Conservation (phyloP, 2,113 vertebrate species). For the Anarrhichthys ocellatus region DNA sequence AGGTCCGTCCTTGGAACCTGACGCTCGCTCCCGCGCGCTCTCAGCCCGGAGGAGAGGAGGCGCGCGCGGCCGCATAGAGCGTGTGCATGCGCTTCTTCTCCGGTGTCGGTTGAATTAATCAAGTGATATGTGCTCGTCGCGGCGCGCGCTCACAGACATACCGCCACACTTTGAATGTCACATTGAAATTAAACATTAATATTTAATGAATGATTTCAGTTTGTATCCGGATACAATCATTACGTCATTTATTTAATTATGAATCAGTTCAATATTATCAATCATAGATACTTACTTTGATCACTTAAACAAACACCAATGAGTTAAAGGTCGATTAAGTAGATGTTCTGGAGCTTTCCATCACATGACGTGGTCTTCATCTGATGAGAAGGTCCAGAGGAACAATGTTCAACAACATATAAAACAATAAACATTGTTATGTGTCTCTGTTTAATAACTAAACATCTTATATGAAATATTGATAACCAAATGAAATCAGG, state of each 20-base stretch:
- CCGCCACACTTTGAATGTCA: constrained; percentile 2
- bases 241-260: background rate
- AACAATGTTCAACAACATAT: too few species aligned
- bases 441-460: too few species aligned
- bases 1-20: constrained; percentile 81
- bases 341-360: too few species aligned
- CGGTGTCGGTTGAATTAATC: constrained; percentile 20
- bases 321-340: background rate
- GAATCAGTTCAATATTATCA: background rate
- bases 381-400: too few species aligned
- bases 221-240: background rate
- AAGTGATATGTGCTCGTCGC: background rate
- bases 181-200: background rate
- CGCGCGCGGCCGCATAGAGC: constrained; percentile 56
- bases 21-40: constrained; percentile 66
- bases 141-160: background rate
- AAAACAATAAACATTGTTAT: too few species aligned
- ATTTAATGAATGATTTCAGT: background rate
- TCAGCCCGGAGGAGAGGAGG: constrained; percentile 20
- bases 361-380: background rate
- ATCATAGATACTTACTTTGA: background rate
- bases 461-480: too few species aligned
- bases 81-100: constrained; percentile 31
- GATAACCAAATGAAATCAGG: too few species aligned
- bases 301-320: background rate